Conservation (phyloP, 2,113 vertebrate species). For the Hepsetus odoe region DNA sequence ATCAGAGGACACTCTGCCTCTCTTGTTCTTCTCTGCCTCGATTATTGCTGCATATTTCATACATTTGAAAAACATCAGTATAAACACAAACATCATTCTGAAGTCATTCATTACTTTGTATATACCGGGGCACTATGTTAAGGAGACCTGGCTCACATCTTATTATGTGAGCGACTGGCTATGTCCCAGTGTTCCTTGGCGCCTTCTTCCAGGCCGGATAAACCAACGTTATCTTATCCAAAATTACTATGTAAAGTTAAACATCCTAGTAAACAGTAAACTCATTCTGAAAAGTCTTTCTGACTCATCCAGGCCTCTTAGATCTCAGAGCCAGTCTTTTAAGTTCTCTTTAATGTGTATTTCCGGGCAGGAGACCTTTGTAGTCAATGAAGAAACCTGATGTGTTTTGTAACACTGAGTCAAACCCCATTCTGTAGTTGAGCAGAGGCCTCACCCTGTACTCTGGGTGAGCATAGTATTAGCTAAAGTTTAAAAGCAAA, state of each 20-base stretch:
- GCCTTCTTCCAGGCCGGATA: neutral
- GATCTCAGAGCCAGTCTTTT: neutral
- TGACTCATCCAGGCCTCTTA: neutral
- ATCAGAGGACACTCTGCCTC: conserved; percentile 52
- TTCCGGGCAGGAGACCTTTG: neutral
- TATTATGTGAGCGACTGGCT: neutral
- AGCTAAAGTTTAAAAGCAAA: neutral
- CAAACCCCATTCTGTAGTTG: neutral
- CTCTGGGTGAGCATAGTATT: neutral
- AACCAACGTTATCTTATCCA: neutral
- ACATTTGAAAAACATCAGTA: neutral
- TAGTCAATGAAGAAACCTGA: neutral
- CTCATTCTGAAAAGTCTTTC: neutral
- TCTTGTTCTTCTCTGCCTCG: conserved; percentile 46
- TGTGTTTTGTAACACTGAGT: neutral
- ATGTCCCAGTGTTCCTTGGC: neutral
- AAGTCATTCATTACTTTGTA: neutral
- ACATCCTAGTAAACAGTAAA: neutral
- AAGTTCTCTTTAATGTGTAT: neutral
- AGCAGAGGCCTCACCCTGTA: too few relatives aligned
- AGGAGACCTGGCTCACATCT: neutral
- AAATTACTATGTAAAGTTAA: neutral
- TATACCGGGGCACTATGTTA: neutral
- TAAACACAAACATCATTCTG: neutral
- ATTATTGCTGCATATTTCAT: conserved; percentile 11